Conservation (phyloP, 2,113 vertebrate genomes). For the Microtus oregoni region DNA sequence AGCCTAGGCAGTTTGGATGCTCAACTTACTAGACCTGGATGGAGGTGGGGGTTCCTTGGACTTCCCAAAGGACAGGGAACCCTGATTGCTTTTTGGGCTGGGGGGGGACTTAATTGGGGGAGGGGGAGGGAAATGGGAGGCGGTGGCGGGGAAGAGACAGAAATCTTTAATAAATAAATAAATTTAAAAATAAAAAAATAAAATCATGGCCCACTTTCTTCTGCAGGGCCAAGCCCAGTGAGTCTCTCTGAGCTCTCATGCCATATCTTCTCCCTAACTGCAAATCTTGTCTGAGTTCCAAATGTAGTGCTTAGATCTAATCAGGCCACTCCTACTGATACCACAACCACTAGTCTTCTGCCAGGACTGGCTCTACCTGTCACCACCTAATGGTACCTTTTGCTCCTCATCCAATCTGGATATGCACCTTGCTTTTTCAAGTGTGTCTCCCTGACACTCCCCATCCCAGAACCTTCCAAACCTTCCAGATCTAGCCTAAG, state of each 20-base stretch:
- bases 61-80: too few species aligned
- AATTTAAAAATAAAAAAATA: too few species aligned
- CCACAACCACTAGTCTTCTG: not conserved
- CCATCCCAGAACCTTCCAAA: not conserved
- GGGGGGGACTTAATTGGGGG: too few species aligned
- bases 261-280: not conserved
- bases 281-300: not conserved
- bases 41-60: too few species aligned
- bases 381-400: not conserved
- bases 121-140: too few species aligned
- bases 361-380: not conserved
- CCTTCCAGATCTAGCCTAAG: not conserved
- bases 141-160: too few species aligned
- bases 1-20: too few species aligned
- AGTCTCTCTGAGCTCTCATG: not conserved
- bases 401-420: not conserved
- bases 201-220: not conserved
- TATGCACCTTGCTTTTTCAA: not conserved
- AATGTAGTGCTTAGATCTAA: not conserved
- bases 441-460: not conserved
- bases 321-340: not conserved
- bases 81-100: too few species aligned
- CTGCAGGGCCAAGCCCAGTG: not conserved
- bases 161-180: too few species aligned
- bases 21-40: too few species aligned